Conservation (phyloP, 1,140 invertebrate genomes). For the Ericerus pela region DNA sequence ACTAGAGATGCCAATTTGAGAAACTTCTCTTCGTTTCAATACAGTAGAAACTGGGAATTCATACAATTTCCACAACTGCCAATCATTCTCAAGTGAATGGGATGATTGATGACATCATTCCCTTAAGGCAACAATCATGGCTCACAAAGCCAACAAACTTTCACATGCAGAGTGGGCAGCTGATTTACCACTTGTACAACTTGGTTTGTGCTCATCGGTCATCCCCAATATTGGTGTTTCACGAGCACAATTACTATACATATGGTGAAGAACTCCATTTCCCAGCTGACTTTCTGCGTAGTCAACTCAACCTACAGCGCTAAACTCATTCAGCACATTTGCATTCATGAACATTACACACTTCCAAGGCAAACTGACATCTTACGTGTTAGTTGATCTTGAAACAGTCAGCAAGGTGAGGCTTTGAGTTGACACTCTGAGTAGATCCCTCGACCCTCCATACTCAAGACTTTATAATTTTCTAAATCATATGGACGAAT, state of each 20-base stretch:
- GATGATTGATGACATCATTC: conserved; percentile 25
- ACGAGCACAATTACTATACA: conserved; percentile 18
- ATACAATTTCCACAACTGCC: conserved; percentile 25
- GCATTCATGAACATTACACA: no score
- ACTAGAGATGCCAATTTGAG: conserved; percentile 29
- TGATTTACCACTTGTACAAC: conserved; percentile 21
- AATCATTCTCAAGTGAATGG: conserved; percentile 30
- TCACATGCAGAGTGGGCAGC: no score
- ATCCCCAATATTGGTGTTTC: conserved; percentile 22
- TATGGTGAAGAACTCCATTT: not conserved
- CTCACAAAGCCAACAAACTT: conserved; percentile 17
- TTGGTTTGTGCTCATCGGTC: conserved; percentile 20
- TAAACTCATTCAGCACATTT: no score
- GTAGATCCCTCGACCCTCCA: no score
- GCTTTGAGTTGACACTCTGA: no score
- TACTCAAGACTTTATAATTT: no score
- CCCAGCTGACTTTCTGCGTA: not conserved
- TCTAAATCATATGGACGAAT: no score
- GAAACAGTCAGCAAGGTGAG: no score
- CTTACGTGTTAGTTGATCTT: no score
- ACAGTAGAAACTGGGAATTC: not conserved
- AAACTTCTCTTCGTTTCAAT: not conserved
- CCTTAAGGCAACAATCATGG: conserved; percentile 30
- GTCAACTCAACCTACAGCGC: no score
- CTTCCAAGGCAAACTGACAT: no score